Evolutionary conservation across 2,113 vertebrate species (phyloP).

Genomic region (Anolis sagrei): DNA sequence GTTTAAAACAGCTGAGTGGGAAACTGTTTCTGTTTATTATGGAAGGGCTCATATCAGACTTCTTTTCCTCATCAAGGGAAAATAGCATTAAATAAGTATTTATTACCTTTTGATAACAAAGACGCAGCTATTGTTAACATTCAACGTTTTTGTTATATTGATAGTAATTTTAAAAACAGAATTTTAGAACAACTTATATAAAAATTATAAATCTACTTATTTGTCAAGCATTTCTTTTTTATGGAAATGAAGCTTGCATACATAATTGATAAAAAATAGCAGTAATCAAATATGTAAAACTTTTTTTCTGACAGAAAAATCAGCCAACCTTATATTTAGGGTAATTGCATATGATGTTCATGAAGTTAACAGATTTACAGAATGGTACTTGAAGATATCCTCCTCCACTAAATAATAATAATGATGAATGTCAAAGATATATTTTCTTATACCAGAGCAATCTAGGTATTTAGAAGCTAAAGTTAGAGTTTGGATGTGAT

Average conservation of each 20-base stretch:
- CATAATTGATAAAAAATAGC: constrained; percentile 11
- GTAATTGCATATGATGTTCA: constrained; percentile 5
- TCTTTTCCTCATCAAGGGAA: neutral
- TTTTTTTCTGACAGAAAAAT: constrained; percentile 38
- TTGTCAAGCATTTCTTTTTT: constrained; percentile 15
- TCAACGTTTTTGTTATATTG: neutral
- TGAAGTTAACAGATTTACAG: constrained; percentile 2
- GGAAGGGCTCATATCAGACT: no score
- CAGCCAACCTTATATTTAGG: neutral
- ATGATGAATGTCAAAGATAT: neutral
- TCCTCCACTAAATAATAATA: neutral
- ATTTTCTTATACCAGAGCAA: neutral
- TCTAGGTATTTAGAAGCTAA: neutral
- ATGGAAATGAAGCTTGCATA: constrained; percentile 21
- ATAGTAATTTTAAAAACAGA: neutral
- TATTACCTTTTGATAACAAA: neutral
- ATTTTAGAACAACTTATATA: constrained; percentile 4
- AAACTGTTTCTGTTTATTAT: no score
- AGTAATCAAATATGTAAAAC: constrained; percentile 22
- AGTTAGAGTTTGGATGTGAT: neutral
- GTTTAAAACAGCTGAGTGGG: no score
- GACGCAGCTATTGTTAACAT: neutral
- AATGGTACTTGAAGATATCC: constrained; percentile 4
- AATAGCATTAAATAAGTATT: neutral
- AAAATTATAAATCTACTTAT: neutral